phyloP scores from a whole-genome alignment of 2,888 invertebrate genomes.

The Brachyptera putata region DNA sequence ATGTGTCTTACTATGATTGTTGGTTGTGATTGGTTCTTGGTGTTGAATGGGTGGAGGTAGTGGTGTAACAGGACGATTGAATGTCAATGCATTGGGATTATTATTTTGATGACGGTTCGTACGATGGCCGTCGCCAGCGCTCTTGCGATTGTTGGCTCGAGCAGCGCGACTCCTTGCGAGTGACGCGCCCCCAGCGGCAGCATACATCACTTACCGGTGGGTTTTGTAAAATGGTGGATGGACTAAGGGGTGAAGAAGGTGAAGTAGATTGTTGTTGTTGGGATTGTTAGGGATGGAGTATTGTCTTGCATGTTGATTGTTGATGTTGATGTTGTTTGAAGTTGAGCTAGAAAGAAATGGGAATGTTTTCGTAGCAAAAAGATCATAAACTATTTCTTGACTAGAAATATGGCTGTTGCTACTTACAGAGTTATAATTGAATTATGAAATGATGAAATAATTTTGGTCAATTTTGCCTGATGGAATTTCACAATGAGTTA shows the following conservation, averaged over 20 bases:
- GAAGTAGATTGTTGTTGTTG: not conserved
- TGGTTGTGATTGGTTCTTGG: constrained; percentile 16
- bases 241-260: constrained; percentile 6
- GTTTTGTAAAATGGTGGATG: not conserved
- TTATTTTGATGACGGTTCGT: constrained; percentile 45
- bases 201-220: constrained; percentile 82
- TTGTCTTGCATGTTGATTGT: constrained; percentile 10
- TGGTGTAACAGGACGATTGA: constrained; percentile 23
- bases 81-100: constrained; percentile 12
- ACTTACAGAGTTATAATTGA: no score
- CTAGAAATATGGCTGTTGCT: no score
- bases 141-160: constrained; percentile 52
- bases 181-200: constrained; percentile 84
- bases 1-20: constrained; percentile 41
- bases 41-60: constrained; percentile 18
- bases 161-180: constrained; percentile 77
- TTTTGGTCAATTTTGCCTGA: no score
- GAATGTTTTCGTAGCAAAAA: no score
- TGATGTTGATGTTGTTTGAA: no score
- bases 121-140: constrained; percentile 50
- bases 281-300: not conserved
- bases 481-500: no score
- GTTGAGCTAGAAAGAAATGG: constrained; percentile 6
- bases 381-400: no score
- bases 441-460: no score